Evolutionary conservation across 2,888 invertebrate genomes (phyloP).

Genomic region (Scotopteryx bipunctaria): DNA sequence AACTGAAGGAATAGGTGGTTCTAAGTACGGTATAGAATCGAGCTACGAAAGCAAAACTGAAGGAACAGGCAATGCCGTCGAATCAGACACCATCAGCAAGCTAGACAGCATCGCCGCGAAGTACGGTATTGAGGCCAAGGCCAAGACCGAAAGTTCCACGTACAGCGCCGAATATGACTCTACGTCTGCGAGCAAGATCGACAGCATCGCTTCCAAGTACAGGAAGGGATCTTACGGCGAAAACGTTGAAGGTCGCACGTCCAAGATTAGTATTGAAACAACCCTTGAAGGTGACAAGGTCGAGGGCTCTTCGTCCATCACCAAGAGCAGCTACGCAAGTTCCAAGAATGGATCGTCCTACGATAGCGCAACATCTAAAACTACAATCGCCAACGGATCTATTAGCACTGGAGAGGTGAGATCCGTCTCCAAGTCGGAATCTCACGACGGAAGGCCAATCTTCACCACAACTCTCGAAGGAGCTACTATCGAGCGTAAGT

Average conservation of each 20-base stretch:
- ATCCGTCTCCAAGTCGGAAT: constrained; percentile 58
- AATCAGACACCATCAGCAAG: constrained; percentile 55
- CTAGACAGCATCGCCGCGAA: constrained; percentile 63
- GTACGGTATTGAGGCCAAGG: constrained; percentile 64
- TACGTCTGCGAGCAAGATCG: constrained; percentile 44
- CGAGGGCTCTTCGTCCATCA: constrained; percentile 56
- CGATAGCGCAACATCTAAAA: constrained; percentile 65
- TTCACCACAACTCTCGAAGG: constrained; percentile 90
- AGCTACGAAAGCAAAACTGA: constrained; percentile 48
- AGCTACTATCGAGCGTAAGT: constrained; percentile 91
- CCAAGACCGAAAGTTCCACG: constrained; percentile 53
- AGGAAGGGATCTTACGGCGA: constrained; percentile 37
- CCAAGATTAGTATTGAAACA: constrained; percentile 52
- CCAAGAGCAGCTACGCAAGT: constrained; percentile 59
- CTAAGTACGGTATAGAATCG: constrained; percentile 54
- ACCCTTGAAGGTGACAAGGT: constrained; percentile 56
- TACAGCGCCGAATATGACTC: constrained; percentile 38
- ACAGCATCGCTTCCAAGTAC: constrained; percentile 52
- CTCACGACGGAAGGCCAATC: constrained; percentile 85
- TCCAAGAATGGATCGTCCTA: constrained; percentile 58
- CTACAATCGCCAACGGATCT: constrained; percentile 64
- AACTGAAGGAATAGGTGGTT: constrained; percentile 45
- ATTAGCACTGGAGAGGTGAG: constrained; percentile 50
- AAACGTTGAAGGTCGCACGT: constrained; percentile 45
- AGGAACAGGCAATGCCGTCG: constrained; percentile 45